Percentiles rank a stretch among this genome's conserved stretches.
These are phyloP conservation scores for Gymnodraco acuticeps DNA, from an alignment of 2,797 vertebrate genomes.

Conservation along the genomic window DNA sequence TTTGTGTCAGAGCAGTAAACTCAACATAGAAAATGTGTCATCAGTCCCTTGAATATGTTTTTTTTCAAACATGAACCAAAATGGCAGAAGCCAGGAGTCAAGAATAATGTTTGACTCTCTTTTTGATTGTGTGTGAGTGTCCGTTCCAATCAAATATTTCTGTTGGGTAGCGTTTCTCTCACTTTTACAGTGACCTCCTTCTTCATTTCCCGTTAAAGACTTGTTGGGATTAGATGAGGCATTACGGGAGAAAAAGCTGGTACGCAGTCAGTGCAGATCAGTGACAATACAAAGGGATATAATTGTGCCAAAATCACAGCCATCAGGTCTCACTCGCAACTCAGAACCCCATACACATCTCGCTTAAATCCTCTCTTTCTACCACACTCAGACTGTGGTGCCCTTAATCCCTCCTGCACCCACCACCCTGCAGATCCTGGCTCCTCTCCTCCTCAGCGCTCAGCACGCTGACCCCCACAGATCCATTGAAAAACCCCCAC, in stretches of 20 bases:
- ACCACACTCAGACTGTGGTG: slow-evolving; percentile 43
- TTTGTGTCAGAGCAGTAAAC: too few relatives aligned
- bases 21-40: too few relatives aligned
- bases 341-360: slow-evolving; percentile 65
- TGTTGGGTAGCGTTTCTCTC: neutral
- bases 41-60: too few relatives aligned
- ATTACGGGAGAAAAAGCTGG: slow-evolving; percentile 33
- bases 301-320: slow-evolving; percentile 62
- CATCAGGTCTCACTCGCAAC: slow-evolving; percentile 74
- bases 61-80: too few relatives aligned
- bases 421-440: slow-evolving; percentile 32
- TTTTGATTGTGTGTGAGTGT: neutral
- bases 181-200: slow-evolving; percentile 17
- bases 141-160: neutral
- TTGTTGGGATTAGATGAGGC: slow-evolving; percentile 27
- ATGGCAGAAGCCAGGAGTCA: neutral
- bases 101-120: too few relatives aligned
- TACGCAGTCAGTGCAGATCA: slow-evolving; percentile 58
- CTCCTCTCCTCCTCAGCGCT: slow-evolving; percentile 19
- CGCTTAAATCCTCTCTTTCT: slow-evolving; percentile 72
- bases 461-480: slow-evolving; percentile 34
- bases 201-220: slow-evolving; percentile 41
- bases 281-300: slow-evolving; percentile 61
- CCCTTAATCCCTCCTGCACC: slow-evolving; percentile 46
- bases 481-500: slow-evolving; percentile 39